phyloP scores from a whole-genome alignment of 2,888 invertebrate species.

The Chloroclysta siterata region DNA sequence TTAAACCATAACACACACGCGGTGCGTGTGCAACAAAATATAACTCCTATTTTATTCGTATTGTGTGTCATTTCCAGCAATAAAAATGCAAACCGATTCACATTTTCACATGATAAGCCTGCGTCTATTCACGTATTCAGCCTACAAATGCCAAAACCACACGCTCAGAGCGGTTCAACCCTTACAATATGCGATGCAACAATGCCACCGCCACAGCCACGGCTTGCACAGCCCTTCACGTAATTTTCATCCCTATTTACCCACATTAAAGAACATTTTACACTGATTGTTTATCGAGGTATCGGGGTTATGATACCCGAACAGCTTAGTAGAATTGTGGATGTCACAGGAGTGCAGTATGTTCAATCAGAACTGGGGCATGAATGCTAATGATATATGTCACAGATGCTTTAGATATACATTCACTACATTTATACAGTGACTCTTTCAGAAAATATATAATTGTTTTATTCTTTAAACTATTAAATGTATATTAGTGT shows the following conservation, averaged over 20 bases:
- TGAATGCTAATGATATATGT: conserved; percentile 16
- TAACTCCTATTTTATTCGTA: not conserved
- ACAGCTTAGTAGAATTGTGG: conserved; percentile 29
- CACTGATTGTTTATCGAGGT: conserved; percentile 1
- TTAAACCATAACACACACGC: conserved; percentile 20
- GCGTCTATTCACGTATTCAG: conserved; percentile 26
- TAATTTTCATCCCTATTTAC: conserved; percentile 10
- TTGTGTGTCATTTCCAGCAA: conserved; percentile 19
- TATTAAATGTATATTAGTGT: too few species aligned
- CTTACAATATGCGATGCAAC: conserved; percentile 32
- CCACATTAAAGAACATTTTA: conserved; percentile 17
- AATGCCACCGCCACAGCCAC: conserved; percentile 27
- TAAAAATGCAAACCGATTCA: conserved; percentile 18
- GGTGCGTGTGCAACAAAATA: conserved; percentile 8
- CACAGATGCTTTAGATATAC: not conserved
- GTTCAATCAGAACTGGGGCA: conserved; percentile 22
- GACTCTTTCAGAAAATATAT: too few species aligned
- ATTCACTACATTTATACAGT: not conserved
- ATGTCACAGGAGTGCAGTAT: conserved; percentile 29
- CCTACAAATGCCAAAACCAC: conserved; percentile 36
- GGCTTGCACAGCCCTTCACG: conserved; percentile 6
- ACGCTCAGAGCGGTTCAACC: conserved; percentile 23
- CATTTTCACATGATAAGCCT: conserved; percentile 21
- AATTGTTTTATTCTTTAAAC: too few species aligned
- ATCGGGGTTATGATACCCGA: conserved; percentile 2